Evolutionary conservation across 2,113 vertebrate species (phyloP).

Genomic region (Centropus unirufus): DNA sequence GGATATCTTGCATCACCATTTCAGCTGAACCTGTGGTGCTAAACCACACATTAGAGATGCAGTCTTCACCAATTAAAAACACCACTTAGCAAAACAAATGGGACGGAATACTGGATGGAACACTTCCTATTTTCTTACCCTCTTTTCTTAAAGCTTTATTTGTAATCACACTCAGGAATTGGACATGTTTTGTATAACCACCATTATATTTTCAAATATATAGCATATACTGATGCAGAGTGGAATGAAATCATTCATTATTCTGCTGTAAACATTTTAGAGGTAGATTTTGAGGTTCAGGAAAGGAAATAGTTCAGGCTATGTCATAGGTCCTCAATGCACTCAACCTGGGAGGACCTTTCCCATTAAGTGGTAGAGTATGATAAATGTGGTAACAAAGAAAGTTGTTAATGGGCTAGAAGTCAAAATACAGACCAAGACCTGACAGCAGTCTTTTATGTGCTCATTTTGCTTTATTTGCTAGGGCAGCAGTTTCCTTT

Average conservation of each 20-base stretch:
- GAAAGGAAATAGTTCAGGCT: neutral
- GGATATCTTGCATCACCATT: neutral
- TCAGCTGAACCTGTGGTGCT: neutral
- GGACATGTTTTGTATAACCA: neutral
- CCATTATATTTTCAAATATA: neutral
- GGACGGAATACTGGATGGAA: neutral
- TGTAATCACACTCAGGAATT: neutral
- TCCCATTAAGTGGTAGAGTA: neutral
- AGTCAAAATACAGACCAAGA: neutral
- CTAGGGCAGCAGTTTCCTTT: slow-evolving; percentile 3
- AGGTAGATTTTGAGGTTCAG: neutral
- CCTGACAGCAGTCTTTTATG: neutral
- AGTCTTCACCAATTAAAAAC: neutral
- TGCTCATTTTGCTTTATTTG: neutral
- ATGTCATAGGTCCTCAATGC: neutral
- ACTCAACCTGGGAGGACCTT: neutral
- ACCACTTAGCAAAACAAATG: neutral
- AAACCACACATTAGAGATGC: neutral
- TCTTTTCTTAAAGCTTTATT: neutral
- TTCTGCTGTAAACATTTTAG: neutral
- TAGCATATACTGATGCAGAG: neutral
- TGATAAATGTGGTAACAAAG: neutral
- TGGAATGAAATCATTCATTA: neutral
- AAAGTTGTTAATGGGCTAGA: neutral
- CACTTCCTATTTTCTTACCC: neutral